A percentile compares a stretch with the other conserved stretches of the same genome.
Conservation (phyloP, 2,113 vertebrate species). For the Raphicerus campestris region DNA sequence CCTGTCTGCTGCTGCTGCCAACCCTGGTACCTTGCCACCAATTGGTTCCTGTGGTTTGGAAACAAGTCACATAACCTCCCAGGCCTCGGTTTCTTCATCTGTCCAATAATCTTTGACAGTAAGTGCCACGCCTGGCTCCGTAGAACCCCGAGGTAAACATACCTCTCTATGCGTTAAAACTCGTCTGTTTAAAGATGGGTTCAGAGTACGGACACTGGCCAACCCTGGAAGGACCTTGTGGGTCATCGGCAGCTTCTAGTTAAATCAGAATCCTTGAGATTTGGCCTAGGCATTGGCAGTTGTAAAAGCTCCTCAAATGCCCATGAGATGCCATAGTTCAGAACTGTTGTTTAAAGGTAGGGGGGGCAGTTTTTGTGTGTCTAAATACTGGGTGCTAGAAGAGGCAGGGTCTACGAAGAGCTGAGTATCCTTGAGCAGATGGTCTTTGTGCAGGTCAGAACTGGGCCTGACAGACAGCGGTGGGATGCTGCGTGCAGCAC, state of each 20-base stretch:
- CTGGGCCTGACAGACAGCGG: neutral
- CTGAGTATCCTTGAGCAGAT: neutral
- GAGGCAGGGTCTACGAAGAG: neutral
- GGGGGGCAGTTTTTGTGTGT: neutral
- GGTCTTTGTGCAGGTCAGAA: neutral
- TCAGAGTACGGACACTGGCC: neutral
- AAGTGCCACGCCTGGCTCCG: neutral
- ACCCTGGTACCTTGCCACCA: neutral
- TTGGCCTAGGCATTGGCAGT: neutral
- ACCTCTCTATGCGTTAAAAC: neutral
- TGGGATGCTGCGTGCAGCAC: neutral
- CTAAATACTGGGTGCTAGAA: neutral
- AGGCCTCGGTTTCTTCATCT: slow-evolving; percentile 34
- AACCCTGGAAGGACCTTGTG: neutral
- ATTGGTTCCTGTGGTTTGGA: neutral
- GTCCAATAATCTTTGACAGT: neutral
- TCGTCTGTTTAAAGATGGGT: neutral
- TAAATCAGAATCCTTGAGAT: neutral
- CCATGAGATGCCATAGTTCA: neutral
- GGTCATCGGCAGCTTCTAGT: neutral
- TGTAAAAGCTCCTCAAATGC: slow-evolving; percentile 3
- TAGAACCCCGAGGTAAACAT: neutral
- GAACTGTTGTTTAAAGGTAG: neutral
- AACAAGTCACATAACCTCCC: neutral
- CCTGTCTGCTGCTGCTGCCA: neutral